Evolutionary conservation across 2,113 vertebrate genomes (phyloP).

Genomic region (Lonchura striata): DNA sequence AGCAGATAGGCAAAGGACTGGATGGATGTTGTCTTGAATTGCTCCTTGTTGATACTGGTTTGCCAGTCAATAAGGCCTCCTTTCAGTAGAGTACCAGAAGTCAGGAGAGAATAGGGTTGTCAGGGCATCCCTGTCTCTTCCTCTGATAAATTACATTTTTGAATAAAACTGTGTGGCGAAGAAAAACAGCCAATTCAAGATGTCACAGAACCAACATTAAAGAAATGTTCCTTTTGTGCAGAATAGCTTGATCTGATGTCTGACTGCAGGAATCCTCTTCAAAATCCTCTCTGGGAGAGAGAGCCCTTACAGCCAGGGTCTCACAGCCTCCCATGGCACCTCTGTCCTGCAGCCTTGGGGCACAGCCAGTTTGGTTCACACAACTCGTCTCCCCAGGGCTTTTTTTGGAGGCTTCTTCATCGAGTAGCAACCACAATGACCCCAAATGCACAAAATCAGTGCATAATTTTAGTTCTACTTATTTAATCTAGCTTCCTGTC

Average conservation of each 20-base stretch:
- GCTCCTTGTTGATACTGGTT: background rate
- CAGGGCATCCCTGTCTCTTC: background rate
- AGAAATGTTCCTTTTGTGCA: background rate
- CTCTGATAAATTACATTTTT: background rate
- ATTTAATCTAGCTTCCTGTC: background rate
- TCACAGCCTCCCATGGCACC: fast-evolving
- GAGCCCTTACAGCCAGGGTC: background rate
- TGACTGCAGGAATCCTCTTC: background rate
- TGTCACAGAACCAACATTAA: background rate
- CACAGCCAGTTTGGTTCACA: background rate
- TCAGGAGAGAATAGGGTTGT: background rate
- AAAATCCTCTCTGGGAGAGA: background rate
- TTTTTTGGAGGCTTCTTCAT: background rate
- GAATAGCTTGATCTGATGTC: background rate
- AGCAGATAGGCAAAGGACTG: background rate
- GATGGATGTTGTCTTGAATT: background rate
- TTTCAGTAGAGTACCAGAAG: background rate
- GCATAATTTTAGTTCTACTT: background rate
- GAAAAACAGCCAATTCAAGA: background rate
- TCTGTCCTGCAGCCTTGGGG: background rate
- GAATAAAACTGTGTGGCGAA: background rate
- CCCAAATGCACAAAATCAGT: background rate
- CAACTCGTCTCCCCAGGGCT: background rate
- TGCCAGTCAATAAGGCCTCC: background rate
- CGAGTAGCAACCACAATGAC: fast-evolving